Evolutionary conservation across 2,888 invertebrate species (phyloP).

Genomic region (Apamea epomidion): DNA sequence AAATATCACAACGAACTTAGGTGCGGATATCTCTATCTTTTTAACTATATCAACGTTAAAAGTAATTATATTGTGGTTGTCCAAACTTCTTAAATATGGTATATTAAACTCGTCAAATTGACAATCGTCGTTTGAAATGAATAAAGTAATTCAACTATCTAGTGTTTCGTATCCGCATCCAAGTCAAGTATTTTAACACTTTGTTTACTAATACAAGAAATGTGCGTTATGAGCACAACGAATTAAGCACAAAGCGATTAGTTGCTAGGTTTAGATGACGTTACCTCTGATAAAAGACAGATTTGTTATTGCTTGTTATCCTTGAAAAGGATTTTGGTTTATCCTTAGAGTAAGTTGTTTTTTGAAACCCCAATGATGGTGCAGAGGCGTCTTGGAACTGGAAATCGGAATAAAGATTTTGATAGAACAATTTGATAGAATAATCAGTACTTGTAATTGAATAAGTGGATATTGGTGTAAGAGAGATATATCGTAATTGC

Average conservation of each 20-base stretch:
- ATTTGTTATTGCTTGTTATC: slow-evolving; percentile 88
- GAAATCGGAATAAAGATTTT: slow-evolving; percentile 48
- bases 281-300: slow-evolving; percentile 87
- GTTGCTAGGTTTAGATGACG: slow-evolving; percentile 81
- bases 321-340: slow-evolving; percentile 87
- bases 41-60: slow-evolving; percentile 19
- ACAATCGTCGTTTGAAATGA: slow-evolving; percentile 11
- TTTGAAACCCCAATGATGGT: slow-evolving; percentile 61
- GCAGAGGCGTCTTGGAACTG: slow-evolving; percentile 60
- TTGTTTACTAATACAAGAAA: slow-evolving; percentile 60
- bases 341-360: slow-evolving; percentile 84
- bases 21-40: slow-evolving; percentile 53
- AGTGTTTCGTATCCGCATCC: slow-evolving; percentile 41
- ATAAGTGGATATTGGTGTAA: slow-evolving; percentile 43
- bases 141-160: slow-evolving; percentile 15
- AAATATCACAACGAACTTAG: slow-evolving; percentile 30
- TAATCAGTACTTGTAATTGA: slow-evolving; percentile 48
- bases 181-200: slow-evolving; percentile 40
- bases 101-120: slow-evolving; percentile 1
- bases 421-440: slow-evolving; percentile 59
- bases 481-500: slow-evolving; percentile 39
- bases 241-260: slow-evolving; percentile 80
- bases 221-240: slow-evolving; percentile 81
- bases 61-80: slow-evolving; percentile 25
- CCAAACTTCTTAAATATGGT: slow-evolving; percentile 18